phyloP scores from a whole-genome alignment of 2,113 vertebrate genomes.

The Nestor notabilis region DNA sequence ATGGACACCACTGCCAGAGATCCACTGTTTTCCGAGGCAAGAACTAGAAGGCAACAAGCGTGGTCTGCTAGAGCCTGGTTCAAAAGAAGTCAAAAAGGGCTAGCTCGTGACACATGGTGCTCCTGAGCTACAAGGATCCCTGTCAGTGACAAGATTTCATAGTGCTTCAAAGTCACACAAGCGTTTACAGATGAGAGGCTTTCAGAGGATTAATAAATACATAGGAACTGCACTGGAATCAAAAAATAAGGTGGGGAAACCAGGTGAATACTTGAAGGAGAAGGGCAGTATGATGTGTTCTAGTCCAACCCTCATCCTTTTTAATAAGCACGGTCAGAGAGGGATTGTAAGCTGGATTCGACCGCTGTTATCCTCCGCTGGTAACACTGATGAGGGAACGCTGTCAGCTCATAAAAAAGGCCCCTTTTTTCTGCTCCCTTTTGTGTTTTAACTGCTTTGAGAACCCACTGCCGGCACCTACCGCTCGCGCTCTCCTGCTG shows the following conservation, averaged over 20 bases:
- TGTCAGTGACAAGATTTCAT: rapidly evolving
- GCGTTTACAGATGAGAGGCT: background rate
- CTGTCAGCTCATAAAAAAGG: rapidly evolving
- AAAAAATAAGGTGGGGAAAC: background rate
- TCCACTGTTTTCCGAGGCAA: background rate
- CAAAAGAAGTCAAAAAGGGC: background rate
- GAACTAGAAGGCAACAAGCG: background rate
- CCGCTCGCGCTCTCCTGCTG: background rate
- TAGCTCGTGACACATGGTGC: background rate
- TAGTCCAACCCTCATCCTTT: rapidly evolving
- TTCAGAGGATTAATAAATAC: background rate
- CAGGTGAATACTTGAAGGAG: too few relatives aligned
- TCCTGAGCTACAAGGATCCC: background rate
- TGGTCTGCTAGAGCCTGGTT: background rate
- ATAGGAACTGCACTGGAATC: rapidly evolving
- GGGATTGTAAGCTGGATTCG: rapidly evolving
- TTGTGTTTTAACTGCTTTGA: rapidly evolving
- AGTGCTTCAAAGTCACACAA: rapidly evolving
- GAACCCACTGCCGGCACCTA: rapidly evolving
- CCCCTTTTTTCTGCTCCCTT: rapidly evolving
- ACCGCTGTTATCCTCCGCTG: rapidly evolving
- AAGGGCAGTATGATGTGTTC: rapidly evolving
- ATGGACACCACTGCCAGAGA: rapidly evolving
- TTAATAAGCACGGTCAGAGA: rapidly evolving
- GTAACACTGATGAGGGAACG: rapidly evolving